Conservation (phyloP, 2,888 invertebrate species). For the Eupelmus urozonus region DNA sequence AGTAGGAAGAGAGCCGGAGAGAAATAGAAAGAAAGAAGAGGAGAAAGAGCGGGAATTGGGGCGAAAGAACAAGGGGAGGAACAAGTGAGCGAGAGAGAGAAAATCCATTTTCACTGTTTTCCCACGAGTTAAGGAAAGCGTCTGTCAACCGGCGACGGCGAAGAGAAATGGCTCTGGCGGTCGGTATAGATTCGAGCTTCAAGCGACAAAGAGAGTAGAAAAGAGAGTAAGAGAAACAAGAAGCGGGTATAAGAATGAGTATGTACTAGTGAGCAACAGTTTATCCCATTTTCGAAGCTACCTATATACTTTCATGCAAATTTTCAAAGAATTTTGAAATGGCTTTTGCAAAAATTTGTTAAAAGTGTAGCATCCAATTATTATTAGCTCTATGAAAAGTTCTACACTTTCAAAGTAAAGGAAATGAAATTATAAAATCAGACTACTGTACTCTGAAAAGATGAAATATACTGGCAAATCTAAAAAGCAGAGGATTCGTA, state of each 20-base stretch:
- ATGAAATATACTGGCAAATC: too few relatives aligned
- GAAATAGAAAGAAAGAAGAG: background rate
- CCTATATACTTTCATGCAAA: too few relatives aligned
- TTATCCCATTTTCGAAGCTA: constrained; percentile 41
- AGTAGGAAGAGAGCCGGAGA: background rate
- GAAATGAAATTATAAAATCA: too few relatives aligned
- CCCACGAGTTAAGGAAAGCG: constrained; percentile 65
- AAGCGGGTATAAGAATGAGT: constrained; percentile 17
- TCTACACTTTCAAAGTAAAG: too few relatives aligned
- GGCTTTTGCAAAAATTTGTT: too few relatives aligned
- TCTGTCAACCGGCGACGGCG: constrained; percentile 62
- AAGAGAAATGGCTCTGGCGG: constrained; percentile 60
- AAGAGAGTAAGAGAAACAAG: background rate
- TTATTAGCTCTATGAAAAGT: too few relatives aligned
- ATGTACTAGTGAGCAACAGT: constrained; percentile 57
- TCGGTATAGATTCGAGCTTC: constrained; percentile 39
- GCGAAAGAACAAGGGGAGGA: too few relatives aligned
- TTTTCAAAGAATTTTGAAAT: too few relatives aligned
- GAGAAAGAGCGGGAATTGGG: background rate
- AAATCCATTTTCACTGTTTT: constrained; percentile 67
- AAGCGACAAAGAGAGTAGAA: constrained; percentile 42
- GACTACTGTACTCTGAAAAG: too few relatives aligned
- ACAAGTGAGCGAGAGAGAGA: constrained; percentile 35
- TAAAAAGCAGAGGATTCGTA: too few relatives aligned
- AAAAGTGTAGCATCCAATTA: too few relatives aligned